Conservation (phyloP, 2,113 vertebrate species). For the Tringa solitaria region DNA sequence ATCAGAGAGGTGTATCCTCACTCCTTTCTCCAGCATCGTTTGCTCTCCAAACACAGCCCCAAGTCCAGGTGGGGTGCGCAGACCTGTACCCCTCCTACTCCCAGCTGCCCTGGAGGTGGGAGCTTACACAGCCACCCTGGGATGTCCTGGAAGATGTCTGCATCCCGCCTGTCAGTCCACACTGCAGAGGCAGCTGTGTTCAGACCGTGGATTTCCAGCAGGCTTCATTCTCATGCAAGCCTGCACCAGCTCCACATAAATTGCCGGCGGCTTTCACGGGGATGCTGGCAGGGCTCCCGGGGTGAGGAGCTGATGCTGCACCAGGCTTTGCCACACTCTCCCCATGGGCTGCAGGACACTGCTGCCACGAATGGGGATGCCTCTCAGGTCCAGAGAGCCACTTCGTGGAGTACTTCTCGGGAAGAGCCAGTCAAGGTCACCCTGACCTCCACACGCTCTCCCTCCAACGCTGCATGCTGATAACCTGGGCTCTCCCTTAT, state of each 20-base stretch:
- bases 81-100: background rate
- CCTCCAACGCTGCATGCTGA: background rate
- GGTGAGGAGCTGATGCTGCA: background rate
- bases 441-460: background rate
- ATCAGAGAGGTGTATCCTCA: background rate
- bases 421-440: constrained; percentile 25
- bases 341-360: background rate
- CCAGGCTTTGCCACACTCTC: background rate
- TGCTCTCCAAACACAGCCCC: background rate
- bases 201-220: background rate
- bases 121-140: background rate
- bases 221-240: constrained; percentile 27
- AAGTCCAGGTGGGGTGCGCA: background rate
- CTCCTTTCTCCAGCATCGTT: background rate
- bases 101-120: background rate
- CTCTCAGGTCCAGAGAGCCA: background rate
- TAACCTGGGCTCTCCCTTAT: constrained; percentile 6
- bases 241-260: background rate
- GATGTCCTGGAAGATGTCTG: background rate
- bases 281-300: background rate
- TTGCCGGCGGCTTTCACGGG: background rate
- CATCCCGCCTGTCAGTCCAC: background rate
- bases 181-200: constrained; percentile 13
- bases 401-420: background rate
- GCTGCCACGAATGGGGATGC: background rate